Evolutionary conservation across 2,113 vertebrate genomes (phyloP).

Genomic region (Rynchops niger): DNA sequence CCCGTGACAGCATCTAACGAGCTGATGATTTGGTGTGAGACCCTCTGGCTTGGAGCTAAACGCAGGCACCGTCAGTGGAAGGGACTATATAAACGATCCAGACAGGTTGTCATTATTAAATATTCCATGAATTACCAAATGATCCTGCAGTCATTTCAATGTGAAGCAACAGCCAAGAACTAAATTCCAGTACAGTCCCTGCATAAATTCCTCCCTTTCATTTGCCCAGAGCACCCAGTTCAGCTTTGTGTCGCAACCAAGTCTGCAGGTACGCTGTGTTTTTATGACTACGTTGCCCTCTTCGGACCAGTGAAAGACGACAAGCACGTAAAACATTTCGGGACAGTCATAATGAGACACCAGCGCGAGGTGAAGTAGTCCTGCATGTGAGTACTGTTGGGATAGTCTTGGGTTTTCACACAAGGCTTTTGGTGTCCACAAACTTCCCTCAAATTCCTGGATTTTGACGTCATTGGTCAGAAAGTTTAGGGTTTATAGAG

Average conservation of each 20-base stretch:
- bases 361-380: not conserved
- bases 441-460: not conserved
- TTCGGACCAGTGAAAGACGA: not conserved
- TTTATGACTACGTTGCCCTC: not conserved
- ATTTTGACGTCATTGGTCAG: not conserved
- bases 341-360: not conserved
- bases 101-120: slow-evolving; percentile 13
- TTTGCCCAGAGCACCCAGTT: not conserved
- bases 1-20: not conserved
- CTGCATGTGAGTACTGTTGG: not conserved
- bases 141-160: not conserved
- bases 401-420: not conserved
- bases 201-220: not conserved
- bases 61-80: not conserved
- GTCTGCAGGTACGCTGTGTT: not conserved
- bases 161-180: not conserved
- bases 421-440: not conserved
- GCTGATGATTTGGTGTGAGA: slow-evolving; percentile 7
- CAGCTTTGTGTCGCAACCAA: not conserved
- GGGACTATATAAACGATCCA: not conserved
- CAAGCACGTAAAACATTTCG: not conserved
- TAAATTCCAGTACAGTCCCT: not conserved
- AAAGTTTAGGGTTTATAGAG: not conserved
- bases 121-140: slow-evolving; percentile 12
- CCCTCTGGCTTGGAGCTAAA: not conserved